These are phyloP conservation scores for Pseudococcus viburni DNA, from an alignment of 2,888 invertebrate species.

Conservation along the genomic window DNA sequence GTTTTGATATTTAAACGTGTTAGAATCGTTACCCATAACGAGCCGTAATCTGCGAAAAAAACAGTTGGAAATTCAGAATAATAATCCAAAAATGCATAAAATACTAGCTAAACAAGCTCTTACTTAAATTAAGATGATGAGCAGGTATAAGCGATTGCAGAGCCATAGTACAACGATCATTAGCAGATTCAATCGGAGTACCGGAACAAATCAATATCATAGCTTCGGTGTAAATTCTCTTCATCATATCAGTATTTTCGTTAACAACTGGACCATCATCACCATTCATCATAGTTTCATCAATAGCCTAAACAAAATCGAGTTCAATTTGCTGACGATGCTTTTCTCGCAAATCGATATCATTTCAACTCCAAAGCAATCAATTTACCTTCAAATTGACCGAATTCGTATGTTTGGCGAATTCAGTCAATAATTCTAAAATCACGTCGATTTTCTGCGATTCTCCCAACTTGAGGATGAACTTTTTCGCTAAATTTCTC, in stretches of 20 bases:
- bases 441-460: slow-evolving; percentile 58
- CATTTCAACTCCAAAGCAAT: background rate
- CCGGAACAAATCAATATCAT: slow-evolving; percentile 72
- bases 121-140: slow-evolving; percentile 82
- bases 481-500: slow-evolving; percentile 44
- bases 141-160: slow-evolving; percentile 79
- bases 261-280: background rate
- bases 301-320: slow-evolving; percentile 3
- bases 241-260: slow-evolving; percentile 44
- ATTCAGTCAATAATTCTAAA: slow-evolving; percentile 59
- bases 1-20: slow-evolving; percentile 76
- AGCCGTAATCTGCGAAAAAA: slow-evolving; percentile 68
- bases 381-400: slow-evolving; percentile 61
- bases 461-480: slow-evolving; percentile 34
- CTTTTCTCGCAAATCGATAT: background rate
- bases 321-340: background rate
- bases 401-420: slow-evolving; percentile 34
- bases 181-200: slow-evolving; percentile 69
- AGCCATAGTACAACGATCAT: slow-evolving; percentile 61
- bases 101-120: slow-evolving; percentile 65
- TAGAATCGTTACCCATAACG: slow-evolving; percentile 81
- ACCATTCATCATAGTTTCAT: slow-evolving; percentile 22
- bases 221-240: slow-evolving; percentile 70
- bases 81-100: too few species aligned
- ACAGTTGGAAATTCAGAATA: background rate